Conservation (phyloP, 2,888 invertebrate genomes). For the Acanthacorydalis orientalis region DNA sequence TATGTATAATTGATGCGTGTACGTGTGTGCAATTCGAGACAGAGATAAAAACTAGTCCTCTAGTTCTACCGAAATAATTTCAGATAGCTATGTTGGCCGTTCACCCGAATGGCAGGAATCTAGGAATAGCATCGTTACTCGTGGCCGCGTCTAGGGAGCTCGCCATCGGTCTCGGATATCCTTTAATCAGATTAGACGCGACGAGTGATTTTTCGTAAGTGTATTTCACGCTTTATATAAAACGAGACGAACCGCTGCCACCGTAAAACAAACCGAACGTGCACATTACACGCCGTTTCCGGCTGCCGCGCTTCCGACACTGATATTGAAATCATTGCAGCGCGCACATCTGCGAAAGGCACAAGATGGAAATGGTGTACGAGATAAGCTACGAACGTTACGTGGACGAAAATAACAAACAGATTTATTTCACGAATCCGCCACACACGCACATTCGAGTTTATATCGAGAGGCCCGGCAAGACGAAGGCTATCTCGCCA, state of each 20-base stretch:
- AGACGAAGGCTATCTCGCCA: background rate
- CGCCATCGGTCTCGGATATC: slow-evolving; percentile 29
- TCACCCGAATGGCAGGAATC: slow-evolving; percentile 27
- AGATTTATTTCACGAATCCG: slow-evolving; percentile 31
- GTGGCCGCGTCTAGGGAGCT: slow-evolving; percentile 23
- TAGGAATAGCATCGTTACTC: slow-evolving; percentile 30
- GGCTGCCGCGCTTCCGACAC: too few relatives aligned
- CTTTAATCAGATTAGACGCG: slow-evolving; percentile 30
- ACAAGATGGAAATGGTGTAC: slow-evolving; percentile 31
- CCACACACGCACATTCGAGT: slow-evolving; percentile 31
- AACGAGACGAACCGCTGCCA: too few relatives aligned
- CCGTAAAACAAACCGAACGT: too few relatives aligned
- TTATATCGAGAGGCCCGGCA: slow-evolving; percentile 22
- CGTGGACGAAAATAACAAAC: slow-evolving; percentile 27
- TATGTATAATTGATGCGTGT: too few relatives aligned
- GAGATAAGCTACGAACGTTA: slow-evolving; percentile 27
- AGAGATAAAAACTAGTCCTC: background rate
- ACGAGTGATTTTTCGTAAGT: slow-evolving; percentile 30
- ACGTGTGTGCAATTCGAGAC: too few relatives aligned
- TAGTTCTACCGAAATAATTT: slow-evolving; percentile 4
- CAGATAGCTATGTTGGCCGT: slow-evolving; percentile 34
- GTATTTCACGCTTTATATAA: background rate
- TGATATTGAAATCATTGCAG: slow-evolving; percentile 15
- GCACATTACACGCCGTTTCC: too few relatives aligned
- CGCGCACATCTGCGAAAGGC: slow-evolving; percentile 29